Conservation (phyloP, 1,140 invertebrate genomes). For the Heterodera carotae region DNA sequence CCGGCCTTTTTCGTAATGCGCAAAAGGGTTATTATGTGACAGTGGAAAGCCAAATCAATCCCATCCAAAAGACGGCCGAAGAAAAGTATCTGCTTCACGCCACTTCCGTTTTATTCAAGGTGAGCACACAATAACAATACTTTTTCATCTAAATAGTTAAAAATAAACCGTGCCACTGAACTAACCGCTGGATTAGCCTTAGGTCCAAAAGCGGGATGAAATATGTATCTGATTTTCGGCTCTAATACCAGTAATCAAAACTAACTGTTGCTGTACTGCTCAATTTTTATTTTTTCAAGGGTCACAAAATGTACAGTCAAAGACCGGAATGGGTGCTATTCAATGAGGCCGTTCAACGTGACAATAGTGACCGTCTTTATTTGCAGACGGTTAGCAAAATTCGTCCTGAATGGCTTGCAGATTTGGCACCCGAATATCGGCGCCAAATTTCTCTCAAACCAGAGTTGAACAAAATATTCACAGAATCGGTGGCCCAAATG, state of each 20-base stretch:
- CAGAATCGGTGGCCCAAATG: background rate
- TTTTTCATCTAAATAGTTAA: too few relatives aligned
- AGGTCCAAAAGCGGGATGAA: too few relatives aligned
- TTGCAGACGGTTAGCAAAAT: conserved; percentile 97
- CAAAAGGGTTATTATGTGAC: conserved; percentile 93
- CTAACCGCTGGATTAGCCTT: too few relatives aligned
- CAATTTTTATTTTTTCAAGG: conserved; percentile 71
- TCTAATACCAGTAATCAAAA: conserved; percentile 68
- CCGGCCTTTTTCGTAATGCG: conserved; percentile 86
- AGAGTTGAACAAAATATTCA: background rate
- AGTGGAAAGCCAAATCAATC: conserved; percentile 95
- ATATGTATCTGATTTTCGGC: too few relatives aligned
- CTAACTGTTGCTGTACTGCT: conserved; percentile 96
- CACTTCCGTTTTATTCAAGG: background rate
- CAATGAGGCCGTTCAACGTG: conserved; percentile 98
- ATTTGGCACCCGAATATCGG: background rate
- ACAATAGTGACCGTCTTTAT: conserved; percentile 81
- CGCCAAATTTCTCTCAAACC: background rate
- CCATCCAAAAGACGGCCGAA: background rate
- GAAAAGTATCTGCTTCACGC: background rate
- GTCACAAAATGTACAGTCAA: conserved; percentile 69
- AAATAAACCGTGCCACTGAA: too few relatives aligned
- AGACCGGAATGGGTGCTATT: conserved; percentile 99
- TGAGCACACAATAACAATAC: too few relatives aligned
- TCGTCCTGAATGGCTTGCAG: conserved; percentile 78